phyloP scores from a whole-genome alignment of 2,797 vertebrate genomes.

The Paguma larvata region DNA sequence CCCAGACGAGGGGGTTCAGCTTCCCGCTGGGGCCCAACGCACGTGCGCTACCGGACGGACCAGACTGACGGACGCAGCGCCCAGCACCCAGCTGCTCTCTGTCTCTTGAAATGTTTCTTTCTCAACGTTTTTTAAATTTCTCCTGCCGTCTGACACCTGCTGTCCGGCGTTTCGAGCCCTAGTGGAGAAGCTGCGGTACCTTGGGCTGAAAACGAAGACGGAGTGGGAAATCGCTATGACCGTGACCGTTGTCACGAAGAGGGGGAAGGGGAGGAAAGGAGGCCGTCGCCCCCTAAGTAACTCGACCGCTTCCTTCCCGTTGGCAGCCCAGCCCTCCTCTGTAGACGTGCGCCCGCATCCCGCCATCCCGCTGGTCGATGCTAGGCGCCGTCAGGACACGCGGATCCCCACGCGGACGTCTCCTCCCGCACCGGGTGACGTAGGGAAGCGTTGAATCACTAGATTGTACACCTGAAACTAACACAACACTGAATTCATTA shows the following conservation, averaged over 20 bases:
- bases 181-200: background rate
- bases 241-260: background rate
- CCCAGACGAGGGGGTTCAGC: background rate
- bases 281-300: background rate
- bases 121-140: background rate
- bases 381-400: background rate
- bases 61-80: background rate
- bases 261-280: background rate
- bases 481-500: background rate
- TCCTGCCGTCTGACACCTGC: background rate
- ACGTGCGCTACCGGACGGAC: background rate
- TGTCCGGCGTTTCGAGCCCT: background rate
- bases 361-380: background rate
- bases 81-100: background rate
- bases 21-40: background rate
- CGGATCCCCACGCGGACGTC: background rate
- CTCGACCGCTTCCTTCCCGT: background rate
- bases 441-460: background rate
- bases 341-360: fast-evolving
- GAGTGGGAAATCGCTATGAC: background rate
- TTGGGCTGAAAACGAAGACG: background rate
- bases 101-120: background rate
- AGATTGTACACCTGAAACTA: background rate
- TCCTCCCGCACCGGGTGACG: background rate
- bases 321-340: background rate